Evolutionary conservation across 2,113 vertebrate genomes (phyloP), one percentile per base, ranked within the genome.

Genomic region (Dermatemys mawii): DNA sequence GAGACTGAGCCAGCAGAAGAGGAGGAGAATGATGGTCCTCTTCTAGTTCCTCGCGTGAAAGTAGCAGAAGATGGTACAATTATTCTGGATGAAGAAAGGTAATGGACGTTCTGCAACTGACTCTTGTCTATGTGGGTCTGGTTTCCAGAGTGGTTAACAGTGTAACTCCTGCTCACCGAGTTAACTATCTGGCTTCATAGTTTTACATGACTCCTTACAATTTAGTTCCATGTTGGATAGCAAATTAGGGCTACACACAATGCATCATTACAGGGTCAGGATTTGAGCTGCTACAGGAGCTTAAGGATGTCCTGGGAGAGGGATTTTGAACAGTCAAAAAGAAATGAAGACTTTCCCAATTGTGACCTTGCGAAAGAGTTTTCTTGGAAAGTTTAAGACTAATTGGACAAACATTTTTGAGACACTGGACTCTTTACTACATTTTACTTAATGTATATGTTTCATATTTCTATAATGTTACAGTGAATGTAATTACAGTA

Each of bases 21-120:
- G 73, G 98, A 91, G 38, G 98, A 98, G 63, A 97, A 98, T 53
- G 98, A 98, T 0, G 98, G 98, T 1, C 97, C 98, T 2, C 94
- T 99, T 91, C 96, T 99, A 81, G 99, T 99, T 88, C 99, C 99
- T 94, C 98, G 98, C 95, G 99, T 99, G 55, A 99, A 99, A 97
- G 99, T 99, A 88, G 99, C 99, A 50, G 99, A 99, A 97, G 99
- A 99, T 88, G 99, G 99, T 53, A 98, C 99, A 24, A 99, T 99
- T 97, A 99, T 99, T 96, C 98, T 99, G 92, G 99, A 99, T 84
- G 99, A 99, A 97, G 99, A 99, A 97, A 99, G 99, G 99, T 99
- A 93, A 82, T 1, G 46, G 73, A 3, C 21, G 22, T 88, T 87
- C 44, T 92, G 10, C 79, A 13, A 6, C 41, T 89, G 76, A 32